Evolutionary conservation across 2,797 vertebrate genomes (phyloP), one percentile per base, ranked within the genome.

Genomic region (Sphaeramia orbicularis): DNA sequence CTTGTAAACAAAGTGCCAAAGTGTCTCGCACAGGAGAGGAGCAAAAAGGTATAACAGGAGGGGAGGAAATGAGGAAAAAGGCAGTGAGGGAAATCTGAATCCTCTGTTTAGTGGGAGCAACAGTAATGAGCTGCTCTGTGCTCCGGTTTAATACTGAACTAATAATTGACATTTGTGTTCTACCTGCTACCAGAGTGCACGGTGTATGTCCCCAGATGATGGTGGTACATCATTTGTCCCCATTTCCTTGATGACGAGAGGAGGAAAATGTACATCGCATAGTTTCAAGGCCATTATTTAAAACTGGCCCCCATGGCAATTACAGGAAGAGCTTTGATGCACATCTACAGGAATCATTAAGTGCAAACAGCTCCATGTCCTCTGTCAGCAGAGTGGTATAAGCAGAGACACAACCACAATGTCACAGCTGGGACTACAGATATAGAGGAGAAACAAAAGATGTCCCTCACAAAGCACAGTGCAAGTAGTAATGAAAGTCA

Each of bases 1-100:
- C 80, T 83, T 73, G 86, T 87, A 89, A 90, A 92, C 91, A 89
- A 86, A 91, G 79, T 43, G 48, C 19, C 60, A 60, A 47, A 53
- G 64, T 70, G 68, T 40, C 84, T 80, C 71, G 68, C 54, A 74
- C 54, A 47, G 7, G 43, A 78, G 16, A 69, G 18, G 56, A 80
- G 71, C 14, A 71, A 73, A 84, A 63, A 65, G 13, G 65, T 66
- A 48, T 60, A 69, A 74, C 14, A 62, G 8, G 55, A 49, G 15
- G 24, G 30, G 54, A 56, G 43, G n/a, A 60, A 61, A 50, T 19
- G 38, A 56, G 36, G 49, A 8, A 47, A 56, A 78, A 47, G 15
- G 59, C 52, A 71, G 36, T 18, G n/a, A 38, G 71, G 65, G 49
- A 57, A 42, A 65, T 62, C 2, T 14, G n/a, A 51, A 59, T 60